Percentiles rank a stretch among this genome's conserved stretches.
Evolutionary conservation across 2,113 vertebrate species (phyloP).

Genomic region (Rhagologus leucostigma): DNA sequence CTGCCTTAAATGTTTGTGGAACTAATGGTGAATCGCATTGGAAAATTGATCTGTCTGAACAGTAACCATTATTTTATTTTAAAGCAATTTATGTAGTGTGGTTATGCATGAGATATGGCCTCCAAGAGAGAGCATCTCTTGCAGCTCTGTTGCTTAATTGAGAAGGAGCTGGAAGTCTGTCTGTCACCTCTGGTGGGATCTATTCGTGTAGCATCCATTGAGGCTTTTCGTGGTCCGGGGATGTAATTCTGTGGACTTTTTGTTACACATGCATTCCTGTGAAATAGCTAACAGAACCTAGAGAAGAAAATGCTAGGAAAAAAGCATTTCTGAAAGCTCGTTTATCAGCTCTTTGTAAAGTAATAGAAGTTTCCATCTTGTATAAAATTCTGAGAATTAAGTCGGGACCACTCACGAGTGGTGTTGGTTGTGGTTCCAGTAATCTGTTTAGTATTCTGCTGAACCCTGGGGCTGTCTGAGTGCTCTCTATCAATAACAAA

Average conservation of each 20-base stretch:
- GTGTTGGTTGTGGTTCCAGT: neutral
- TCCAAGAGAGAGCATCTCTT: neutral
- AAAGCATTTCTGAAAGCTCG: neutral
- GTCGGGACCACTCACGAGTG: neutral
- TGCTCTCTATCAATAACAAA: slow-evolving; percentile 40
- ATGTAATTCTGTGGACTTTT: neutral
- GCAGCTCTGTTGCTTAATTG: neutral
- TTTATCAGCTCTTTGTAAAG: neutral
- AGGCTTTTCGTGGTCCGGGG: neutral
- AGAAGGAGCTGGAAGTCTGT: neutral
- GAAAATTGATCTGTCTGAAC: neutral
- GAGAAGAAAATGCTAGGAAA: neutral
- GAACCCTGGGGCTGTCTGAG: slow-evolving; percentile 3
- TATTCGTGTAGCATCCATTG: fast-evolving
- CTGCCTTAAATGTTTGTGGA: neutral
- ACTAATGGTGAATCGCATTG: neutral
- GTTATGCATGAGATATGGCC: neutral
- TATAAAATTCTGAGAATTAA: neutral
- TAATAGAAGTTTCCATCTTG: neutral
- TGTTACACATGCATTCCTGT: fast-evolving
- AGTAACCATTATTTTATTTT: neutral
- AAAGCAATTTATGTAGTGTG: neutral
- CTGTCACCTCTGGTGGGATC: neutral
- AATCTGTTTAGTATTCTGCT: slow-evolving; percentile 37
- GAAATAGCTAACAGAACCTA: neutral